Evolutionary conservation across 2,888 invertebrate species (phyloP), one percentile per base, ranked within the genome.

Genomic region (Mechanitis mazaeus): DNA sequence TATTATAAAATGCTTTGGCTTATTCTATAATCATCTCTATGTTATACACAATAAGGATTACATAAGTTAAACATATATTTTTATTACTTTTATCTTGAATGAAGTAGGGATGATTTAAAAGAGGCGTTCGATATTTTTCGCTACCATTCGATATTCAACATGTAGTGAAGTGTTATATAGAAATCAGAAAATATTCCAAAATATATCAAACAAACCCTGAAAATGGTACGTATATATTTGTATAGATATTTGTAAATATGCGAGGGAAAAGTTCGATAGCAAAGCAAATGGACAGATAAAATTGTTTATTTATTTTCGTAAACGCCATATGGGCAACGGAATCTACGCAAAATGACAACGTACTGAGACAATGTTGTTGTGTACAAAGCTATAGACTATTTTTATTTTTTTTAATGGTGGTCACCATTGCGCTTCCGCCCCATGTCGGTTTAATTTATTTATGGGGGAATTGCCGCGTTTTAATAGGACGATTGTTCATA

Each of bases 291-390:
- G 31, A 47, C 64, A 66, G 57, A 53, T 54, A 61, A 60, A 64
- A 55, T 63, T 62, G 64, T 83, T 80, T 84, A 75, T 82, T 83
- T 83, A 76, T 81, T 80, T 80, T 72, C 65, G 54, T 70, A 79
- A 79, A 87, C 75, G 83, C 79, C 89, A 89, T 81, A 81, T 84
- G 88, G 84, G 69, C 71, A 72, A 79, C 74, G 78, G 73, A 72
- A 73, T 71, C 72, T 78, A 87, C 85, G 86, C 86, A 88, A 87
- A 88, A 87, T 86, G 79, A 88, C 83, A 75, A 87, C 80, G 73
- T 66, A 69, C 75, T 69, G 71, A 72, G 75, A 84, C 87, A 82
- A 84, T 87, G 87, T 86, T 87, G 82, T 85, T 85, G 85, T 85
- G 81, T 80, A 75, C 77, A 62, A 61, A 62, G 58, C 62, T 56